A percentile compares a stretch with the other conserved stretches of the same genome.
Conservation (phyloP, 2,113 vertebrate species). For the Pan paniscus region DNA sequence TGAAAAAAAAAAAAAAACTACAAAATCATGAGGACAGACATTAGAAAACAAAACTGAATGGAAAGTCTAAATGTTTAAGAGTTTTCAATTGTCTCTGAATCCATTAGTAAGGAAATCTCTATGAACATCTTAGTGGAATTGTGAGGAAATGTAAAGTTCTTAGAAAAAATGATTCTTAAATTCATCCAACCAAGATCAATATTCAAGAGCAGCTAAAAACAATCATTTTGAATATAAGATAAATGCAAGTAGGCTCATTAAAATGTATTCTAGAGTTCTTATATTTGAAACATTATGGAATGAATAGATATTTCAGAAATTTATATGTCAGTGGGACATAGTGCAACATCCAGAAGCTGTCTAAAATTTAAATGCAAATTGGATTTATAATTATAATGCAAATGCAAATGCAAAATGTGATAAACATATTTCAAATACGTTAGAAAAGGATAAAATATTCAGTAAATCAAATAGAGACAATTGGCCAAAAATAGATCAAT, state of each 20-base stretch:
- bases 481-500: neutral
- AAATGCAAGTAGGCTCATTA: neutral
- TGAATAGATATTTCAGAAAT: neutral
- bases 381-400: neutral
- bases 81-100: neutral
- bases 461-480: neutral
- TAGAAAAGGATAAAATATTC: neutral
- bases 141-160: neutral
- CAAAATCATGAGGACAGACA: neutral
- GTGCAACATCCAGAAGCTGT: neutral
- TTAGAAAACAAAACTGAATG: neutral
- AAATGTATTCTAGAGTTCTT: neutral
- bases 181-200: neutral
- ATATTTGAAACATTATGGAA: neutral
- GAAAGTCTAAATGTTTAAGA: neutral
- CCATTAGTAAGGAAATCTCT: neutral
- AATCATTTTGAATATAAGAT: neutral
- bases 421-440: neutral
- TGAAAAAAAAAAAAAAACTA: neutral
- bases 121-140: neutral
- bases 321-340: neutral
- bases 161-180: neutral
- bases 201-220: neutral
- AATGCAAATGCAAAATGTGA: neutral
- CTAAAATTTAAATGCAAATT: neutral